Percentiles rank a stretch among this genome's conserved stretches.
phyloP scores from a whole-genome alignment of 1,140 invertebrate species.

The Drosophila subobscura region DNA sequence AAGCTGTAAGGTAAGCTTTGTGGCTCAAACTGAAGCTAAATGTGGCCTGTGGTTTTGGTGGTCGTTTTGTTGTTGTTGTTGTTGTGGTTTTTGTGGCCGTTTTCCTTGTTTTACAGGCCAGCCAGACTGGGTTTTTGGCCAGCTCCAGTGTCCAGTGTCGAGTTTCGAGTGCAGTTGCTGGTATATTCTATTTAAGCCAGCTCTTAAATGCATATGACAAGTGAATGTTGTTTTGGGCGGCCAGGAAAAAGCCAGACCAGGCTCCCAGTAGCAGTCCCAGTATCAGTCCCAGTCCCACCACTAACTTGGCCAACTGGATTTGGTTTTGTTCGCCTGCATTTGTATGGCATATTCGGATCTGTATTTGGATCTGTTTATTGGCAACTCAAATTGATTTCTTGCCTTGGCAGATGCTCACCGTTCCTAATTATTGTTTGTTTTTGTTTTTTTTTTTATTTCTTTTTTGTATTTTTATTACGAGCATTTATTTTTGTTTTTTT shows the following conservation, averaged over 20 bases:
- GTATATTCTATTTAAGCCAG: conserved; percentile 67
- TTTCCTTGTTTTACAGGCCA: conserved; percentile 30
- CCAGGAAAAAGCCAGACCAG: conserved; percentile 51
- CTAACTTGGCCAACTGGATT: conserved; percentile 40
- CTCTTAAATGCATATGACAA: conserved; percentile 62
- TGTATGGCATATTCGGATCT: conserved; percentile 26
- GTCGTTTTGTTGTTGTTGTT: no score
- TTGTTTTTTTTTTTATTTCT: conserved; percentile 9
- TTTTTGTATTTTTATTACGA: conserved; percentile 32
- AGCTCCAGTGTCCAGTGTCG: conserved; percentile 10
- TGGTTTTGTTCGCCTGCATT: conserved; percentile 13
- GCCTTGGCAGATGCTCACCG: conserved; percentile 24
- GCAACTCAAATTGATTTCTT: conserved; percentile 63
- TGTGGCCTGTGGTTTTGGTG: conserved; percentile 10
- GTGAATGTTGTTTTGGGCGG: conserved; percentile 75
- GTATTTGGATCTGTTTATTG: conserved; percentile 52
- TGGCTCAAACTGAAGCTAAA: no score
- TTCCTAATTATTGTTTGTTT: conserved; percentile 36
- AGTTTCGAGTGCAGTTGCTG: conserved; percentile 33
- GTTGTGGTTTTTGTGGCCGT: conserved; percentile 9
- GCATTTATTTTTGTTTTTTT: conserved; percentile 21
- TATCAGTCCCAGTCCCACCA: conserved; percentile 33
- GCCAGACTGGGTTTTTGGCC: conserved; percentile 14
- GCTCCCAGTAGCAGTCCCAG: conserved; percentile 3
- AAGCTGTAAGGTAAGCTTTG: no score